A percentile compares a stretch with the other conserved stretches of the same genome.
Conservation (phyloP, 2,888 invertebrate species). For the Leptura quadrifasciata region DNA sequence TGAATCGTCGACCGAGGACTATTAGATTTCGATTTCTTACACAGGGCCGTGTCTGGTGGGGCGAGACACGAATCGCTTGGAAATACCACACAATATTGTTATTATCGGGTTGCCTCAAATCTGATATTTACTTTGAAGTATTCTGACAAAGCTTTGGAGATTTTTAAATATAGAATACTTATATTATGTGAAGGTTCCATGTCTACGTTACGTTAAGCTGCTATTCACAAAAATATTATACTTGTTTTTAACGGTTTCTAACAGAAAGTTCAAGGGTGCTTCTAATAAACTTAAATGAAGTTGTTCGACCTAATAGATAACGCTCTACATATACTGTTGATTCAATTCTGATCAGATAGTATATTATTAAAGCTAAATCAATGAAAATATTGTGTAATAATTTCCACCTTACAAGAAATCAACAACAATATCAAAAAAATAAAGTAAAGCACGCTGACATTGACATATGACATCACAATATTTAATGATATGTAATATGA, state of each 20-base stretch:
- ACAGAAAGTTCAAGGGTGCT: not conserved
- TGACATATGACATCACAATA: no score
- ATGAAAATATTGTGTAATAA: no score
- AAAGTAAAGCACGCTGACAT: no score
- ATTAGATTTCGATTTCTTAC: conserved; percentile 12
- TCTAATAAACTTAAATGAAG: not conserved
- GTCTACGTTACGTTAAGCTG: not conserved
- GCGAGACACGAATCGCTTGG: not conserved
- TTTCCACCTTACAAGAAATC: no score
- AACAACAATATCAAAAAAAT: no score
- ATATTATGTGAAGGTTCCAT: not conserved
- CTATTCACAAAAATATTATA: not conserved
- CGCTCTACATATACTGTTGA: no score
- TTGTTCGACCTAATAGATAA: no score
- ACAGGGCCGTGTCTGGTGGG: not conserved
- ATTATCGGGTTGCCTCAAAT: not conserved
- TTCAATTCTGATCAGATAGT: no score
- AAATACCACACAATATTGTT: conserved; percentile 1
- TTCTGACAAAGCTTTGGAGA: not conserved
- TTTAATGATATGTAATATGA: no score
- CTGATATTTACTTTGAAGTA: not conserved
- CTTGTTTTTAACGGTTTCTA: not conserved
- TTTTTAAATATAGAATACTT: not conserved
- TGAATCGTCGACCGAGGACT: conserved; percentile 1
- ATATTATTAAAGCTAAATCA: no score